Conservation (phyloP, 2,113 vertebrate species). For the Gracilinanus agilis region DNA sequence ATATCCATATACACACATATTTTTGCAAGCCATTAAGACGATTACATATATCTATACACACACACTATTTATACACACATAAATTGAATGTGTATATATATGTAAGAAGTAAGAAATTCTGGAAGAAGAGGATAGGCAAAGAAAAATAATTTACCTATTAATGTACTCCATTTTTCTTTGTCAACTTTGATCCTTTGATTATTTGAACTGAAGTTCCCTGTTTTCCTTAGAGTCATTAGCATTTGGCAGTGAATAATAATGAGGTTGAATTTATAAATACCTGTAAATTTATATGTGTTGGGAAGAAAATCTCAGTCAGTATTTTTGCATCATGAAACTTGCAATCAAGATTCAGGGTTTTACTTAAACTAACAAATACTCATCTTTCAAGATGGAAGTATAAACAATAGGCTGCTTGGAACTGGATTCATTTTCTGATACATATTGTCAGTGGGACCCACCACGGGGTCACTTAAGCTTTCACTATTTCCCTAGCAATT, state of each 20-base stretch:
- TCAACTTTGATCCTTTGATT: background rate
- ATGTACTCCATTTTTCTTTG: background rate
- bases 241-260: constrained; percentile 5
- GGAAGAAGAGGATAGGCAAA: background rate
- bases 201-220: background rate
- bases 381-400: background rate
- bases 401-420: background rate
- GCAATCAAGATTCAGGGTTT: background rate
- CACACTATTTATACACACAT: background rate
- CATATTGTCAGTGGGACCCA: background rate
- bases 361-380: background rate
- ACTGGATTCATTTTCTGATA: background rate
- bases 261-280: background rate
- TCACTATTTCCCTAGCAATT: background rate
- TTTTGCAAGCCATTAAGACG: too few species aligned
- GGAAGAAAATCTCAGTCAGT: background rate
- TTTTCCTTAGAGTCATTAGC: background rate
- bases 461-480: background rate
- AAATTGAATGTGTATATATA: background rate
- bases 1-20: rapidly evolving
- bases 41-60: background rate
- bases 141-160: constrained; percentile 25
- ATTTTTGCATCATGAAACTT: background rate
- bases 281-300: background rate
- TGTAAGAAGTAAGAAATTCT: constrained; percentile 9